Conservation (phyloP, 2,797 vertebrate species). For the Eupleurogrammus muticus region DNA sequence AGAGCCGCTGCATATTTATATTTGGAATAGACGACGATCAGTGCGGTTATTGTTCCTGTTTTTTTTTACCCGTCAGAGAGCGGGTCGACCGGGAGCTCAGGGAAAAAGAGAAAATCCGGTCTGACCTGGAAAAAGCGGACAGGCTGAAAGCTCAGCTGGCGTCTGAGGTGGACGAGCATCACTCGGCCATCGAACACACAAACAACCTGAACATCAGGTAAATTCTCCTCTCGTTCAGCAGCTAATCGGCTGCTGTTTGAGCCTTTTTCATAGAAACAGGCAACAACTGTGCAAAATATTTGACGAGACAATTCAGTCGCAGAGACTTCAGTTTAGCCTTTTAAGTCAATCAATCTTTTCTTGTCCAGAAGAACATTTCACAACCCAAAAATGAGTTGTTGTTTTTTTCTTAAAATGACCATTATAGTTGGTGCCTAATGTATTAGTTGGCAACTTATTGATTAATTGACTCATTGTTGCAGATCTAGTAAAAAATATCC, state of each 20-base stretch:
- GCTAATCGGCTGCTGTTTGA: background rate
- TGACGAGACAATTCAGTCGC: background rate
- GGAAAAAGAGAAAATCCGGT: conserved; percentile 93
- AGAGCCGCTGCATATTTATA: background rate
- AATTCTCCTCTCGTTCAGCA: background rate
- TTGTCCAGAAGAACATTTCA: no score
- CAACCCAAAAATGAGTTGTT: no score
- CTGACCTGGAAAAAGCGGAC: conserved; percentile 92
- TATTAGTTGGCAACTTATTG: no score
- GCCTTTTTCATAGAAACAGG: background rate
- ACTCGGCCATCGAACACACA: conserved; percentile 90
- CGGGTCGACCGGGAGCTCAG: conserved; percentile 88
- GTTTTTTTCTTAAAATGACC: no score
- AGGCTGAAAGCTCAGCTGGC: conserved; percentile 93
- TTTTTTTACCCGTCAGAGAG: conserved; percentile 80
- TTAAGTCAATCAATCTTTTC: background rate
- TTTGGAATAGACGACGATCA: background rate
- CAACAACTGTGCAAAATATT: background rate
- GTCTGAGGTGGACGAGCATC: conserved; percentile 94
- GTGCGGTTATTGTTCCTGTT: background rate
- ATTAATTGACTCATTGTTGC: no score
- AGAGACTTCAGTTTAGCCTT: background rate
- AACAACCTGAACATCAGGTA: conserved; percentile 83
- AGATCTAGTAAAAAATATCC: no score
- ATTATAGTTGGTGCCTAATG: no score